These are phyloP conservation scores for Littorina saxatilis DNA, from an alignment of 1,140 invertebrate species.

Conservation along the genomic window DNA sequence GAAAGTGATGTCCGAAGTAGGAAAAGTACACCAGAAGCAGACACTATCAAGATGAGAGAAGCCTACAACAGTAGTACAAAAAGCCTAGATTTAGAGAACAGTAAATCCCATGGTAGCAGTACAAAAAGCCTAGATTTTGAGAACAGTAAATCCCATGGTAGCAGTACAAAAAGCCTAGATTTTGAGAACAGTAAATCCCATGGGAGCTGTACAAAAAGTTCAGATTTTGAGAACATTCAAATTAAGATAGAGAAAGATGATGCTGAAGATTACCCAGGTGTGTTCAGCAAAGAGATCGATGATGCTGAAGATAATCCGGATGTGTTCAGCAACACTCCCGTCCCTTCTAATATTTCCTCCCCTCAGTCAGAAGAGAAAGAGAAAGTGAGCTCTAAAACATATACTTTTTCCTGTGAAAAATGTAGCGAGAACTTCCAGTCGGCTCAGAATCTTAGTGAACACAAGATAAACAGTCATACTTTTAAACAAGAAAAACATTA, in stretches of 20 bases:
- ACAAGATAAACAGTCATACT: too few relatives aligned
- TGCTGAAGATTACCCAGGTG: not conserved
- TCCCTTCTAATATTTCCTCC: not conserved
- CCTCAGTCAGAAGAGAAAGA: not conserved
- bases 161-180: too few relatives aligned
- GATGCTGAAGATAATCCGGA: not conserved
- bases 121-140: too few relatives aligned
- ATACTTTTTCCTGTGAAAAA: constrained; percentile 1
- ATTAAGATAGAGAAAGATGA: constrained; percentile 1
- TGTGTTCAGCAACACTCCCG: not conserved
- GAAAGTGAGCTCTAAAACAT: not conserved
- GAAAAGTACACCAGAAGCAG: not conserved
- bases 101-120: too few relatives aligned
- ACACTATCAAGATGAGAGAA: too few relatives aligned
- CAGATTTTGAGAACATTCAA: not conserved
- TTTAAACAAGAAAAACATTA: not conserved
- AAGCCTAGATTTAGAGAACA: too few relatives aligned
- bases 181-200: too few relatives aligned
- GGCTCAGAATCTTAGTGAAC: not conserved
- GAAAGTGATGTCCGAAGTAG: not conserved
- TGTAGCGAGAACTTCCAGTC: not conserved
- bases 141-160: too few relatives aligned
- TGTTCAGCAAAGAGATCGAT: not conserved
- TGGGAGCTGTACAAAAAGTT: too few relatives aligned
- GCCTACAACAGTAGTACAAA: too few relatives aligned